These are phyloP conservation scores for Peromyscus nudipes DNA, from an alignment of 2,797 vertebrate genomes.

Conservation along the genomic window DNA sequence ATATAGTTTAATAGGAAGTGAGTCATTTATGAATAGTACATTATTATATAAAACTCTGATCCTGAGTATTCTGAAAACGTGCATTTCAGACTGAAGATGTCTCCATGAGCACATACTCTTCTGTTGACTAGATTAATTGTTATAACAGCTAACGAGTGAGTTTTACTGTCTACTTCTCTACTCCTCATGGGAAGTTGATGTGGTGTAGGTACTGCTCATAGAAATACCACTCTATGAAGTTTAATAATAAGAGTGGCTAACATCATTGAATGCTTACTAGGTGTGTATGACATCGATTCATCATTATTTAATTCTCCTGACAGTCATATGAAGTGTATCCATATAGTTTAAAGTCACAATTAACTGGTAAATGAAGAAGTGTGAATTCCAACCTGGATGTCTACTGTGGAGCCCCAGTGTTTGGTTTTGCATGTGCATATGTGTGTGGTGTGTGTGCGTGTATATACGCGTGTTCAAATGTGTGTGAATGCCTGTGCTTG, in stretches of 20 bases:
- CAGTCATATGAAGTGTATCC: not conserved
- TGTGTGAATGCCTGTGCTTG: not conserved
- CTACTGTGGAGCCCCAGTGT: not conserved
- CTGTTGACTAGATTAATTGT: not conserved
- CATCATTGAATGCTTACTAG: not conserved
- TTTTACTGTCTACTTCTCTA: not conserved
- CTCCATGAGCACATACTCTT: not conserved
- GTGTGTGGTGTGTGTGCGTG: no score
- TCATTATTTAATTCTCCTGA: slow-evolving; percentile 30
- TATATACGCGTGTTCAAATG: not conserved
- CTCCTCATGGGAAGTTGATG: not conserved
- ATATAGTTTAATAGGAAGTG: not conserved
- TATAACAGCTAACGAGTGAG: not conserved
- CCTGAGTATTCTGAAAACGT: not conserved
- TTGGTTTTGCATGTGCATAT: no score
- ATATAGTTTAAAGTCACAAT: slow-evolving; percentile 5
- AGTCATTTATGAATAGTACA: not conserved
- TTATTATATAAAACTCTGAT: not conserved
- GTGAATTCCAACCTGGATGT: not conserved
- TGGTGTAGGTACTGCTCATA: not conserved
- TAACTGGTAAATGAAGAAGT: not conserved
- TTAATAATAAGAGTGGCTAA: slow-evolving; percentile 33
- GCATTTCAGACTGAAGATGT: not conserved
- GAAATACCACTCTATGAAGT: not conserved
- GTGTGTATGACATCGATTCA: not conserved